Conservation (phyloP, 92 coral and sea anemone genomes). For the Siderastrea siderea region DNA sequence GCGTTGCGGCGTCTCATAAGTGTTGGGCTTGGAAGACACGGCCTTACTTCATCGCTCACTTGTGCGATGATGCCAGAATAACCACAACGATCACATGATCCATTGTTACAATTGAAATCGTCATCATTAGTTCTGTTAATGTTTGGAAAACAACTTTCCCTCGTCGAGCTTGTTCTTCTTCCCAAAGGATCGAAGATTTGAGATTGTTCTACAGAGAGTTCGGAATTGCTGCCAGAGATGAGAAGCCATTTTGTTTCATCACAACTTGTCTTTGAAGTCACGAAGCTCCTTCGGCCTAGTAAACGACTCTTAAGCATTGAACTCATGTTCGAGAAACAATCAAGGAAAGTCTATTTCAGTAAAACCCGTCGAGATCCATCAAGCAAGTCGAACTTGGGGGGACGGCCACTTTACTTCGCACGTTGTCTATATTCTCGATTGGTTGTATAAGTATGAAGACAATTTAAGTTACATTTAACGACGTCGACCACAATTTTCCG, state of each 20-base stretch:
- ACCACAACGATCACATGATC: constrained; percentile 2
- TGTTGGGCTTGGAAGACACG: constrained; percentile 46
- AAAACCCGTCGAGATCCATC: too few species aligned
- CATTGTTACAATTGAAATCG: neutral
- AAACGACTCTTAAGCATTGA: neutral
- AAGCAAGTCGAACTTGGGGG: too few species aligned
- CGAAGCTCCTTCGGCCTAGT: constrained; percentile 5
- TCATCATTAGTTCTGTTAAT: neutral
- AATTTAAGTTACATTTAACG: too few species aligned
- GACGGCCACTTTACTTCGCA: too few species aligned
- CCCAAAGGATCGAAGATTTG: neutral
- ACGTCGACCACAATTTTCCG: neutral
- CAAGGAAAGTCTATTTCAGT: too few species aligned
- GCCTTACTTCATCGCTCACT: constrained; percentile 15
- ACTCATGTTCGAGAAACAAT: neutral
- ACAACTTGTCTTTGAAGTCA: neutral
- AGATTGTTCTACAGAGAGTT: constrained; percentile 1
- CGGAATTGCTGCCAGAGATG: constrained; percentile 26
- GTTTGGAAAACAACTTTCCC: neutral
- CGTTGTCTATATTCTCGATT: too few species aligned
- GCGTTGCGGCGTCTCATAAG: constrained; percentile 73
- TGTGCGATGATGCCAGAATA: neutral
- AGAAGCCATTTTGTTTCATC: constrained; percentile 34
- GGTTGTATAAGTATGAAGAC: too few species aligned
- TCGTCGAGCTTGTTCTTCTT: constrained; percentile 8